Evolutionary conservation across 1,140 invertebrate genomes (phyloP), one percentile per base, ranked within the genome.

Genomic region (Arctopsyche grandis): DNA sequence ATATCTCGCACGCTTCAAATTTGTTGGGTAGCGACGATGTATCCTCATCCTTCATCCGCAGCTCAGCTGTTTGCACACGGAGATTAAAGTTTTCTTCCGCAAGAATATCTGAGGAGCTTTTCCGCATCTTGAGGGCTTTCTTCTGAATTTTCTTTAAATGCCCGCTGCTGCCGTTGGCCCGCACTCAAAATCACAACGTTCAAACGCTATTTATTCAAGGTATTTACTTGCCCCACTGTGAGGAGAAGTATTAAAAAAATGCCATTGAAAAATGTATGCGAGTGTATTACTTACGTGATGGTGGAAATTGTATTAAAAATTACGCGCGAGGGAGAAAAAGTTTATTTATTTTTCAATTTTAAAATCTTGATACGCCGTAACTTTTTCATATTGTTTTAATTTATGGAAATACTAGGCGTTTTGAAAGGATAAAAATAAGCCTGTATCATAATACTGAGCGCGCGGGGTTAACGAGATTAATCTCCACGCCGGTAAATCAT

Each of bases 11-110:
- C 69, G 38, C 46, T 52, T 38, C n/a, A 76, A 76, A 76, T 76
- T 76, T 38, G 74, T 38, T 26, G n/a, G 16, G 16, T 21, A 19
- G 16, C 7, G 52, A 10, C 44, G 56, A 76, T 21, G 70, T 74
- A 74, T 74, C 56, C 74, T 63, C 74, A 76, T 76, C 74, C 74
- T 76, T 63, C 56, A 76, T 29, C 48, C 44, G 16, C 71, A 48
- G 63, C 19, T 56, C 46, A 22, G 29, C 74, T 76, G 74, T 76
- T 76, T 76, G 56, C 74, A 63, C 56, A 76, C 74, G 24, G 58
- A 76, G 74, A 76, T 76, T 76, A 76, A 76, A 76, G 74, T 76
- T 66, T 76, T 66, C 74, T 19, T 38, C 69, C n/a, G 71, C 71
- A 74, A 74, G 71, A 74, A 74, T 74, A 74, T 74, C 71, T 21